These are phyloP conservation scores for Coecobrya sp. DNA, from an alignment of 2,888 invertebrate species.

Conservation along the genomic window DNA sequence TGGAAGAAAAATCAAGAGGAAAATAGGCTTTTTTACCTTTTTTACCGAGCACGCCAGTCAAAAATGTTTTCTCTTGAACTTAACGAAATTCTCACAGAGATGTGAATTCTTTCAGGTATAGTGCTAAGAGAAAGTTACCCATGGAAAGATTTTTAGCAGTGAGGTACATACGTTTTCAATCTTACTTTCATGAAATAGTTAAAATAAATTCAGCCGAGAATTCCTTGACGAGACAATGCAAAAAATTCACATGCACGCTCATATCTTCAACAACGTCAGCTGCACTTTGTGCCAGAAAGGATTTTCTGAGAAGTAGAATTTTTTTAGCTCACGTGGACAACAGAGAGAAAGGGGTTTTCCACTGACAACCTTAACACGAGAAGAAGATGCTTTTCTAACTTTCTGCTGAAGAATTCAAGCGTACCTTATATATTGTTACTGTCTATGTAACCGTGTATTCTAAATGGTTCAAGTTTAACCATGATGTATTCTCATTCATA, in stretches of 20 bases:
- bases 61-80: slow-evolving; percentile 37
- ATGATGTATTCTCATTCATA: no score
- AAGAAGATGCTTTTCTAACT: not conserved
- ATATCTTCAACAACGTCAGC: slow-evolving; percentile 17
- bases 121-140: not conserved
- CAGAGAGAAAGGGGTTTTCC: not conserved
- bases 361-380: not conserved
- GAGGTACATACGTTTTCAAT: not conserved
- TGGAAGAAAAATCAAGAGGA: slow-evolving; percentile 17
- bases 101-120: slow-evolving; percentile 2
- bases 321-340: slow-evolving; percentile 33
- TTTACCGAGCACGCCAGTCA: not conserved
- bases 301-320: not conserved
- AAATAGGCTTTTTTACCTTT: not conserved
- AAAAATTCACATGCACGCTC: slow-evolving; percentile 7
- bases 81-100: slow-evolving; percentile 17
- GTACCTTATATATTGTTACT: no score
- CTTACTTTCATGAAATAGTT: slow-evolving; percentile 30
- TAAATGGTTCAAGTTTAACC: no score
- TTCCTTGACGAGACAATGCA: slow-evolving; percentile 28
- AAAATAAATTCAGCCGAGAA: slow-evolving; percentile 23
- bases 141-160: not conserved
- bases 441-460: no score
- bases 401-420: not conserved
- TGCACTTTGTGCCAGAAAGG: slow-evolving; percentile 47